Conservation (phyloP, 2,888 invertebrate species). For the Teinopalpus imperialis region DNA sequence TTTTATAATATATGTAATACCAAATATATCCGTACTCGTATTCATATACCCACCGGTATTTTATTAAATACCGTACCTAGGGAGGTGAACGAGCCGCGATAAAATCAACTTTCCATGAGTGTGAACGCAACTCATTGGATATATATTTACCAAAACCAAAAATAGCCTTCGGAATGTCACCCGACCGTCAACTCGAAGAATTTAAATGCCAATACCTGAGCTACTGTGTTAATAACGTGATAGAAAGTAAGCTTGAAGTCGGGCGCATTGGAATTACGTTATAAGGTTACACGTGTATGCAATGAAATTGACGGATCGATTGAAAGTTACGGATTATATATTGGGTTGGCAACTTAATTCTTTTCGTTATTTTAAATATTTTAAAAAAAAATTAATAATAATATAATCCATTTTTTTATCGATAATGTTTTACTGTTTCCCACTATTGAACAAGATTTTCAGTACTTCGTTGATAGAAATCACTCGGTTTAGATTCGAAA, state of each 20-base stretch:
- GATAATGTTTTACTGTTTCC: too few species aligned
- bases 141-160: background rate
- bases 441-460: too few species aligned
- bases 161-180: slow-evolving; percentile 9
- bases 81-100: slow-evolving; percentile 9
- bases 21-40: too few species aligned
- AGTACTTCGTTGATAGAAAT: too few species aligned
- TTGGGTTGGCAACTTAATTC: too few species aligned
- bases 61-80: background rate
- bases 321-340: too few species aligned
- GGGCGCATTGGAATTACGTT: background rate
- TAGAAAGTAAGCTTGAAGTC: slow-evolving; percentile 10
- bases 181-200: slow-evolving; percentile 9
- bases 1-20: too few species aligned
- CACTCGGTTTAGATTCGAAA: too few species aligned
- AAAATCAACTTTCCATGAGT: slow-evolving; percentile 16
- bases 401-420: too few species aligned
- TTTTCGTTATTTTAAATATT: too few species aligned
- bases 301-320: too few species aligned
- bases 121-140: background rate
- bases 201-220: slow-evolving; percentile 12
- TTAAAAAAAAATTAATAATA: too few species aligned
- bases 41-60: background rate
- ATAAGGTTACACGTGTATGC: background rate
- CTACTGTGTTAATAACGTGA: slow-evolving; percentile 9